Conservation (phyloP, 1,140 invertebrate species). For the Drosophila yakuba region DNA sequence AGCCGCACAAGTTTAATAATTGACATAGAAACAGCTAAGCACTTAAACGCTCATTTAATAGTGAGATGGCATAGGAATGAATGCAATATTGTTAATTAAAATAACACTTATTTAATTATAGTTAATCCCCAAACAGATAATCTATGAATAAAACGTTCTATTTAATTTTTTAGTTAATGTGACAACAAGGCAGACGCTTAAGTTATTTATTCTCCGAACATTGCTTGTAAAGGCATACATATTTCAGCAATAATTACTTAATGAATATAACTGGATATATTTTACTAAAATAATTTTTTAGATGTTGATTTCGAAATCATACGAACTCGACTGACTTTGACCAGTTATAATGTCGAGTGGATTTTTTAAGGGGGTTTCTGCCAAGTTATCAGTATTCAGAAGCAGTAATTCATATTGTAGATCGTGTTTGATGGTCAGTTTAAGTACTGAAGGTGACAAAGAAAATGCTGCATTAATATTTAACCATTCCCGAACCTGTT, state of each 20-base stretch:
- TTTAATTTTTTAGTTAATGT: not conserved
- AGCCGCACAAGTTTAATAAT: not conserved
- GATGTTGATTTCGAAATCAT: not conserved
- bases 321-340: too few relatives aligned
- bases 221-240: not conserved
- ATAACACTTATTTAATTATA: not conserved
- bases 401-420: not conserved
- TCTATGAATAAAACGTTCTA: not conserved
- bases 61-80: not conserved
- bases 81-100: not conserved
- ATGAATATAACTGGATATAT: too few relatives aligned
- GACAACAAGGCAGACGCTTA: not conserved
- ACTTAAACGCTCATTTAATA: not conserved
- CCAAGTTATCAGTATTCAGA: not conserved
- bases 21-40: not conserved
- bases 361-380: too few relatives aligned
- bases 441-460: too few relatives aligned
- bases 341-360: not conserved
- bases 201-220: not conserved
- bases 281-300: not conserved
- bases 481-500: not conserved
- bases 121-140: not conserved
- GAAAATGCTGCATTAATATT: not conserved
- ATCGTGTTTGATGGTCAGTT: not conserved
- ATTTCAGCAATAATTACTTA: not conserved